phyloP scores from a whole-genome alignment of 2,888 invertebrate genomes.

The Netelia melanura region DNA sequence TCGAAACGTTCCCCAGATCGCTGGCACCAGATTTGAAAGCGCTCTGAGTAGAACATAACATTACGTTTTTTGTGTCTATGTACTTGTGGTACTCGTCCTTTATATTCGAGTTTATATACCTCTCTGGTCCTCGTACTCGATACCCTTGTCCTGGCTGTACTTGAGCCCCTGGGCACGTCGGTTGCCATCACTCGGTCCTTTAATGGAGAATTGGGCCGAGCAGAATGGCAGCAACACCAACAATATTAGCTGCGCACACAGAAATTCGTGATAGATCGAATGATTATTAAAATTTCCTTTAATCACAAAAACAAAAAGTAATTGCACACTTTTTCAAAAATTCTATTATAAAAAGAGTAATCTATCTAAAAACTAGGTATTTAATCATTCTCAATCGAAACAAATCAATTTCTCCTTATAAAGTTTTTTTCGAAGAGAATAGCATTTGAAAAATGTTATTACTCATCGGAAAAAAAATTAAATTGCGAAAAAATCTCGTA shows the following conservation, averaged over 20 bases:
- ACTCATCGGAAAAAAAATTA: not conserved
- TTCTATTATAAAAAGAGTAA: not conserved
- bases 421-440: too few species aligned
- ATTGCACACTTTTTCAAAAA: not conserved
- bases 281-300: not conserved
- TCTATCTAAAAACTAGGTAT: not conserved
- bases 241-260: slow-evolving; percentile 75
- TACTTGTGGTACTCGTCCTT: slow-evolving; percentile 15
- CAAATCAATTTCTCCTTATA: too few species aligned
- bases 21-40: not conserved
- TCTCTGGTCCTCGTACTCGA: slow-evolving; percentile 81
- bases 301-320: not conserved
- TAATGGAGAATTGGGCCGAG: slow-evolving; percentile 82
- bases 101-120: slow-evolving; percentile 71
- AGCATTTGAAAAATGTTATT: not conserved
- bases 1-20: not conserved
- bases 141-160: slow-evolving; percentile 81
- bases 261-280: slow-evolving; percentile 29
- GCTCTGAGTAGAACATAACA: not conserved
- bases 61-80: slow-evolving; percentile 23
- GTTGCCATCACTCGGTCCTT: slow-evolving; percentile 83
- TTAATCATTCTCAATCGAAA: too few species aligned
- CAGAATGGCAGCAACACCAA: slow-evolving; percentile 78
- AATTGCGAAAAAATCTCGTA: not conserved
- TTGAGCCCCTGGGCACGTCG: slow-evolving; percentile 81